Conservation (phyloP, 2,113 vertebrate genomes). For the Pelecanus crispus region DNA sequence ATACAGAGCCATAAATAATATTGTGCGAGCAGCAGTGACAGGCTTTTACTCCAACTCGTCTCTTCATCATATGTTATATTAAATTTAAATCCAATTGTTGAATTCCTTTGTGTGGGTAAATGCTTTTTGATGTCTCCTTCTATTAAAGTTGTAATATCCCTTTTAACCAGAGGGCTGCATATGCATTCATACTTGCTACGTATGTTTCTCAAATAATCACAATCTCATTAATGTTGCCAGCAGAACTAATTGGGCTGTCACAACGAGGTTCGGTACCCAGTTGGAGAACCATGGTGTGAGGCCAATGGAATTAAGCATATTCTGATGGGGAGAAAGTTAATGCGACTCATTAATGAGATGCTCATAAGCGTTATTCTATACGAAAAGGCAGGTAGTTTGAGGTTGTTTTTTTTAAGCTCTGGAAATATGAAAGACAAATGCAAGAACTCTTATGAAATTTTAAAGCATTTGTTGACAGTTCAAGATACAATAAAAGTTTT, state of each 20-base stretch:
- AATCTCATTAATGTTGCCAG: not conserved
- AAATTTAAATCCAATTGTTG: constrained; percentile 7
- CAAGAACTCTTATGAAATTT: not conserved
- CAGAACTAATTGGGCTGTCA: constrained; percentile 16
- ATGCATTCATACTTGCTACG: not conserved
- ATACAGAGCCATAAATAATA: not conserved
- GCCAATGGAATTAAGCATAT: not conserved
- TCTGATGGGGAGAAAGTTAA: not conserved
- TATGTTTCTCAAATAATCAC: not conserved
- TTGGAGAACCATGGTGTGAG: not conserved
- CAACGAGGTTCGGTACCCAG: not conserved
- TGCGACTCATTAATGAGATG: not conserved
- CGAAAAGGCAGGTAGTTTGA: not conserved
- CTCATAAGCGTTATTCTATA: not conserved
- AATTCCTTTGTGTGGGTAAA: not conserved
- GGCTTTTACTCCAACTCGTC: not conserved
- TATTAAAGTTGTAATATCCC: not conserved
- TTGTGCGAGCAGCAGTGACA: not conserved
- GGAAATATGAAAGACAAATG: not conserved
- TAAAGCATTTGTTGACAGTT: not conserved
- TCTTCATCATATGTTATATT: constrained; percentile 13
- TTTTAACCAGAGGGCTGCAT: not conserved
- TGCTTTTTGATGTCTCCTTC: constrained; percentile 7
- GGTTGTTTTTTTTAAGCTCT: not conserved
- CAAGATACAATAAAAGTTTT: not conserved